Evolutionary conservation across 2,888 invertebrate genomes (phyloP), one percentile per base, ranked within the genome.

Genomic region (Lordiphosa andalusiaca): DNA sequence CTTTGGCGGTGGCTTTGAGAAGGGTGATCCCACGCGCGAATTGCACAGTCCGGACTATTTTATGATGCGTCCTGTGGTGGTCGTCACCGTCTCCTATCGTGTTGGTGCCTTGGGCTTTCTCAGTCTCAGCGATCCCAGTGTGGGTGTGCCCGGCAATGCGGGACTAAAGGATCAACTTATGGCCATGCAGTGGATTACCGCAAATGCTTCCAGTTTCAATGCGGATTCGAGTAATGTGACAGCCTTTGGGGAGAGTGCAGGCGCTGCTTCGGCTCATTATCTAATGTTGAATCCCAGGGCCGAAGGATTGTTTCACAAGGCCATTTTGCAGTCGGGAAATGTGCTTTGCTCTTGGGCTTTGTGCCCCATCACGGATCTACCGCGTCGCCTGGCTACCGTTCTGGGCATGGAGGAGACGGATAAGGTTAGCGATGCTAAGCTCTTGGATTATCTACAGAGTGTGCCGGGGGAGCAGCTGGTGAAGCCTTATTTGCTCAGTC

Each of bases 201-300:
- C 83, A 13, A 91, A 91, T 67, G 90, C 90, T 2, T 30, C 63
- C 2, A 59, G 69, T 7, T 91, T 91, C 59, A 90, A 90, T 65
- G 91, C 91, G 1, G 90, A 91, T 80, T 80, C 90, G 0, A 76
- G 88, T 0, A 91, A 91, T 71, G 87, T 89, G 1, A 91, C 91
- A 0, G 86, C 91, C 3, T 91, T 90, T 64, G 91, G 91, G 0
- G 90, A 90, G 68, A 91, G 91, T 74, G 91, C 91, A 21, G 91
- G 91, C 6, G 90, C 88, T n/a, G 89, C 88, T 6, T 87, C 90
- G 0, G 88, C 88, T 1, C 90, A 91, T 56, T 89, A 88, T 50
- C 67, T 91, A 33, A 87, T 90, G 77, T 62, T 90, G 4, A 90
- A 91, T 4, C 89, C 90, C 1, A 77, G 87, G 59, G 88, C 90